These are phyloP conservation scores for Aleiodes testaceus DNA, from an alignment of 2,888 invertebrate species.

Conservation along the genomic window DNA sequence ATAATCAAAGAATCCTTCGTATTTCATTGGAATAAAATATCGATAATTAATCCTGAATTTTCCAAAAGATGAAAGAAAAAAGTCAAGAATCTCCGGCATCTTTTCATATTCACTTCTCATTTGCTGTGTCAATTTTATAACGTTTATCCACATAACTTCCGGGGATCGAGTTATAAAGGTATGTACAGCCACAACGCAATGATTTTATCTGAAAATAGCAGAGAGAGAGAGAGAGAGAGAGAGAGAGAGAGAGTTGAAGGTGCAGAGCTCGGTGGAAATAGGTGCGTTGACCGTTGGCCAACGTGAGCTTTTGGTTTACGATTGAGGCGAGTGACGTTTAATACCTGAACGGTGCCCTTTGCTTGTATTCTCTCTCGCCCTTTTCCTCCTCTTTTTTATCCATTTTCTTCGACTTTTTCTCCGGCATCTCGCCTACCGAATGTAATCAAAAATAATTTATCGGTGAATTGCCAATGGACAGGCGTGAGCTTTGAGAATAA, in stretches of 20 bases:
- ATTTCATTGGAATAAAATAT: neutral
- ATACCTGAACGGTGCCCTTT: slow-evolving; percentile 63
- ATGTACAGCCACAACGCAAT: slow-evolving; percentile 9
- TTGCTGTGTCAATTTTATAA: slow-evolving; percentile 18
- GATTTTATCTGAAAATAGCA: slow-evolving; percentile 40
- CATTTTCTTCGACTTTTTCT: slow-evolving; percentile 20
- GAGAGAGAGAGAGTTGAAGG: slow-evolving; percentile 28
- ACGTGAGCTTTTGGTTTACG: slow-evolving; percentile 65
- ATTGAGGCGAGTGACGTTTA: slow-evolving; percentile 68
- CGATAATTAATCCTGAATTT: neutral
- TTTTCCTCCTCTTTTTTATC: slow-evolving; percentile 23
- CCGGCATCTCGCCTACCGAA: slow-evolving; percentile 35
- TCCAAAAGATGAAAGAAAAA: no score
- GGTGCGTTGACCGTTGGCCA: slow-evolving; percentile 50
- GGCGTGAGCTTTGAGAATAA: slow-evolving; percentile 8
- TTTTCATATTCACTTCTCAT: neutral
- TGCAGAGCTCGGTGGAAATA: slow-evolving; percentile 37
- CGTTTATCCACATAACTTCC: slow-evolving; percentile 18
- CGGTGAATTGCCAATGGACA: slow-evolving; percentile 35
- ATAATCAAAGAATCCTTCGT: neutral
- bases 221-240: no score
- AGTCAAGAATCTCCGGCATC: neutral
- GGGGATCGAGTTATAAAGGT: slow-evolving; percentile 19
- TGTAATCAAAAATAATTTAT: slow-evolving; percentile 48
- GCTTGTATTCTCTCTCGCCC: slow-evolving; percentile 48